Evolutionary conservation across 2,797 vertebrate genomes (phyloP), one percentile per base, ranked within the genome.

Genomic region (Helarctos malayanus): DNA sequence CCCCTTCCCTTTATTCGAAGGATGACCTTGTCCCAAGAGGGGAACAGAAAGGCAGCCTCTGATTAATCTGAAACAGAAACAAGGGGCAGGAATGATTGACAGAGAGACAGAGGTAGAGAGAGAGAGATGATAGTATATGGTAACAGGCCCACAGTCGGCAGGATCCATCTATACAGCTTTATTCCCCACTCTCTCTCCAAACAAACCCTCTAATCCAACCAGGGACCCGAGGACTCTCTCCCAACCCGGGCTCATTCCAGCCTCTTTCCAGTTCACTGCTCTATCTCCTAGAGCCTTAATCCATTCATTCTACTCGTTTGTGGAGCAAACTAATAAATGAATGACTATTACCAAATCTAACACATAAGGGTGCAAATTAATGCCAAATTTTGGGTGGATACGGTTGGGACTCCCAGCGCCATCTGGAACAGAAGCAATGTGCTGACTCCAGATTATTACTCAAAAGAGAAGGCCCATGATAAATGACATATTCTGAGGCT

Each of bases 271-370:
- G 47, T n/a, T 91, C 57, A 45, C 7, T 61, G 6, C 12, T 23
- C 5, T 1, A 8, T 45, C 35, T 49, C 59, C 41, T 21, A 56
- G 45, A 71, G 38, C 23, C 52, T 88, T 59, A 49, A 45, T 49
- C 41, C 81, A 29, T n/a, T 73, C 47, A 54, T 71, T 49, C n/a
- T 35, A 88, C 7, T 76, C 19, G 78, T 91, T 82, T 82, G 56
- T 65, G 73, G 38, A 86, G 29, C 38, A 29, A 97, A 69, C 84
- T 89, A 85, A 52, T 84, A 65, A 81, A 10, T 59, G 80, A 79
- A 41, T 25, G 27, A 83, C 10, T 21, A 35, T 49, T 52, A 81
- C 49, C 12, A 35, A 61, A 3, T n/a, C 45, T 23, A 96, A 89
- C 8, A 45, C 9, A 27, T 15, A 81, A 9, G 2, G 41, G 94